These are phyloP conservation scores for Hirudo medicinalis DNA, from an alignment of 1,140 invertebrate genomes.

Conservation along the genomic window DNA sequence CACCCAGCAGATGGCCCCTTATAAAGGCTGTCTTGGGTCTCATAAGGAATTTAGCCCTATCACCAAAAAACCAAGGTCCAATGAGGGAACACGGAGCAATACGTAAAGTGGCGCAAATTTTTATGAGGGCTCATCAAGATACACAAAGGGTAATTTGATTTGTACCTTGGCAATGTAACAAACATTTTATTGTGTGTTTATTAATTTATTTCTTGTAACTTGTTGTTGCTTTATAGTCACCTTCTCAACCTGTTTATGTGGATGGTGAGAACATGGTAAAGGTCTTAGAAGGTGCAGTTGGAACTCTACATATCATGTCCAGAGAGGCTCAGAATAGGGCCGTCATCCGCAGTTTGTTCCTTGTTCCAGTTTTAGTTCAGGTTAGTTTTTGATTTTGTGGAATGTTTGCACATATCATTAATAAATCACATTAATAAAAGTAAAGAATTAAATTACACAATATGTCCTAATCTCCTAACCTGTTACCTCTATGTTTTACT, in stretches of 20 bases:
- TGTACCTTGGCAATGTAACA: too few relatives aligned
- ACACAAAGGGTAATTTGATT: constrained; percentile 57
- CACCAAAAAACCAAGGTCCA: constrained; percentile 85
- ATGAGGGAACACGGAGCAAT: constrained; percentile 84
- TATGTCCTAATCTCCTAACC: neutral
- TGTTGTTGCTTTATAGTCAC: neutral
- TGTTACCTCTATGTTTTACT: neutral
- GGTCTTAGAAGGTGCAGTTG: constrained; percentile 1
- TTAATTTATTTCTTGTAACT: too few relatives aligned
- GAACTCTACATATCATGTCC: constrained; percentile 74
- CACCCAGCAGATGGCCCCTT: constrained; percentile 39
- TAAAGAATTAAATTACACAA: neutral
- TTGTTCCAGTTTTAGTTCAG: constrained; percentile 87
- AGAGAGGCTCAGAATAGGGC: constrained; percentile 79
- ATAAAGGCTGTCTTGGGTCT: constrained; percentile 73
- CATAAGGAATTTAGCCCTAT: constrained; percentile 86
- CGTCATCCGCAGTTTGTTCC: constrained; percentile 75
- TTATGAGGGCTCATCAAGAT: constrained; percentile 81
- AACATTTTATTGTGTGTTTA: too few relatives aligned
- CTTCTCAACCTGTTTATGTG: neutral
- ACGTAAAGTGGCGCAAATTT: constrained; percentile 71
- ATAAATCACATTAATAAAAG: too few relatives aligned
- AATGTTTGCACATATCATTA: neutral
- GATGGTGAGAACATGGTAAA: neutral
- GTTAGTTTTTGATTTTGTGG: constrained; percentile 40